Percentiles rank a stretch among this genome's conserved stretches.
phyloP scores from a whole-genome alignment of 2,113 vertebrate species.

The Vulpes vulpes region DNA sequence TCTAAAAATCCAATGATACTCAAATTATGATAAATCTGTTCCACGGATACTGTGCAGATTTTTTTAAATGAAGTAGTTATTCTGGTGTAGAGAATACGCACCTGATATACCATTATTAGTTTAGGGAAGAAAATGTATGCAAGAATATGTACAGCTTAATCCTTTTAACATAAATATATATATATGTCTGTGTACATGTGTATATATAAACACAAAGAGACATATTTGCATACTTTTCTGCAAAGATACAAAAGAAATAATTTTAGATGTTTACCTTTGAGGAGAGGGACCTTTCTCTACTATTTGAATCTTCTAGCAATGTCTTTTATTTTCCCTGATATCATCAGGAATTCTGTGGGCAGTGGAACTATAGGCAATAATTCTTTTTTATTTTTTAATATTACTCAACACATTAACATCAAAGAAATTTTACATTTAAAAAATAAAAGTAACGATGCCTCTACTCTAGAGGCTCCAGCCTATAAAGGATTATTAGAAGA shows the following conservation, averaged over 20 bases:
- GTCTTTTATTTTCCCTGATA: neutral
- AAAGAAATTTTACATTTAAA: neutral
- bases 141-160: neutral
- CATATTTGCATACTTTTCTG: conserved; percentile 9
- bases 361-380: neutral
- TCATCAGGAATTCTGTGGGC: conserved; percentile 22
- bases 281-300: neutral
- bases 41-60: neutral
- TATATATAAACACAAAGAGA: neutral
- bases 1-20: neutral
- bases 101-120: neutral
- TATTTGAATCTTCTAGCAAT: conserved; percentile 39
- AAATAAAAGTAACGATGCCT: conserved; percentile 8
- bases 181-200: neutral
- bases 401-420: neutral
- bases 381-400: neutral
- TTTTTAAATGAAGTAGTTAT: conserved; percentile 3
- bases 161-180: neutral
- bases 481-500: neutral
- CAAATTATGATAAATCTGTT: neutral
- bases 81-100: neutral
- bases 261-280: conserved; percentile 60
- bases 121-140: neutral
- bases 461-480: neutral
- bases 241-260: neutral